These are phyloP conservation scores for Drosophila nannoptera DNA, from an alignment of 1,140 invertebrate species.

Conservation along the genomic window DNA sequence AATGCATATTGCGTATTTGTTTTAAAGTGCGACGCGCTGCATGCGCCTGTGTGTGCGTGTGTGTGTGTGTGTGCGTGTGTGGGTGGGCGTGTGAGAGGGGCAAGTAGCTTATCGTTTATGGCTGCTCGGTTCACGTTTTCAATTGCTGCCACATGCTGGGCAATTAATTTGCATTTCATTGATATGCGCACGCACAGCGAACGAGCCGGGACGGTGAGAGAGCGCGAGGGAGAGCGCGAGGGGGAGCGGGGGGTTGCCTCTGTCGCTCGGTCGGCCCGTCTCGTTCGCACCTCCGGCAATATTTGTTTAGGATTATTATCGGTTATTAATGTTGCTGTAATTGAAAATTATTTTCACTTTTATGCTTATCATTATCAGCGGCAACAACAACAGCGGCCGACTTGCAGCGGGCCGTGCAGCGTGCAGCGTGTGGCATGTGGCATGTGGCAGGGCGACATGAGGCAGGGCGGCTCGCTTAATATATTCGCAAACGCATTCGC, in stretches of 20 bases:
- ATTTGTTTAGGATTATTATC: conserved; percentile 78
- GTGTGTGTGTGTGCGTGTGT: too few relatives aligned
- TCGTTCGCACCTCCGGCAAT: conserved; percentile 22
- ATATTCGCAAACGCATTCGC: conserved; percentile 36
- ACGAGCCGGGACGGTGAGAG: too few relatives aligned
- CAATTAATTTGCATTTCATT: conserved; percentile 78
- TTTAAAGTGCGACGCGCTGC: conserved; percentile 19
- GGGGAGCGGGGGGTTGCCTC: too few relatives aligned
- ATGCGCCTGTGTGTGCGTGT: too few relatives aligned
- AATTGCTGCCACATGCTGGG: conserved; percentile 59
- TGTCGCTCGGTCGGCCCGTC: not conserved
- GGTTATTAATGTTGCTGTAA: conserved; percentile 77
- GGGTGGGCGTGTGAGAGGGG: conserved; percentile 10
- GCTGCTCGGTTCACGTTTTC: conserved; percentile 50
- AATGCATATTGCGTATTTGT: conserved; percentile 50
- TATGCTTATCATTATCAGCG: conserved; percentile 73
- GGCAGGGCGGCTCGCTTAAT: conserved; percentile 25
- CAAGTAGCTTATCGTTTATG: conserved; percentile 47
- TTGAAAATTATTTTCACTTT: conserved; percentile 78
- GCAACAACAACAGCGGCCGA: conserved; percentile 47
- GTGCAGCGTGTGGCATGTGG: conserved; percentile 3
- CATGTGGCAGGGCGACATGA: conserved; percentile 13
- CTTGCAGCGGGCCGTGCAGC: conserved; percentile 6
- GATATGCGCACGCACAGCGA: conserved; percentile 62
- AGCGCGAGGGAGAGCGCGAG: too few relatives aligned